Conservation (phyloP, 2,888 invertebrate species). For the Hypomecis atomaria region DNA sequence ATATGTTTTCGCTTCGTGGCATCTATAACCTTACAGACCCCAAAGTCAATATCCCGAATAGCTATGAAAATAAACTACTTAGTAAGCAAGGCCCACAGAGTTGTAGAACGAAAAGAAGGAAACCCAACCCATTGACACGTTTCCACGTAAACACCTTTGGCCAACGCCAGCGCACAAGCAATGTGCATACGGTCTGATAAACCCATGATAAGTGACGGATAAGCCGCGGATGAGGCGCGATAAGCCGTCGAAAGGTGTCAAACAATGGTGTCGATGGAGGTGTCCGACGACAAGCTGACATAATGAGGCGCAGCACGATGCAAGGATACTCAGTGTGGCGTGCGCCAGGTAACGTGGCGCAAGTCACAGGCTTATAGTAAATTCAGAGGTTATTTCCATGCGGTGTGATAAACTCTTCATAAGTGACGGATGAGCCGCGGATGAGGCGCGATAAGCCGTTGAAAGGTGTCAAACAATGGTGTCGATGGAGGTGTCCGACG, state of each 20-base stretch:
- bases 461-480: conserved; percentile 43
- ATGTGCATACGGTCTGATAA: conserved; percentile 35
- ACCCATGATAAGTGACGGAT: conserved; percentile 19
- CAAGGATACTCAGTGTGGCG: conserved; percentile 20
- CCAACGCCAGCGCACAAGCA: conserved; percentile 27
- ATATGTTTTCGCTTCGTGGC: no score
- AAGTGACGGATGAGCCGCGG: conserved; percentile 24
- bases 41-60: no score
- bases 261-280: conserved; percentile 35
- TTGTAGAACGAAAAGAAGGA: neutral
- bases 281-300: conserved; percentile 3
- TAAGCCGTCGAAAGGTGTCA: conserved; percentile 43
- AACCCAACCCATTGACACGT: conserved; percentile 19
- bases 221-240: conserved; percentile 32
- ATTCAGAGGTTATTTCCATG: conserved; percentile 28
- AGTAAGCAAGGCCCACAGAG: neutral
- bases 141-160: conserved; percentile 30
- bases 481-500: conserved; percentile 21
- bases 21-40: no score
- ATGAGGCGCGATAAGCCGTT: conserved; percentile 38
- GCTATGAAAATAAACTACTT: no score
- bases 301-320: conserved; percentile 24
- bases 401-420: conserved; percentile 24
- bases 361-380: conserved; percentile 1
- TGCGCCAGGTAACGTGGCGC: conserved; percentile 7